Evolutionary conservation across 2,888 invertebrate species (phyloP), one percentile per base, ranked within the genome.

Genomic region (Idaea biselata): DNA sequence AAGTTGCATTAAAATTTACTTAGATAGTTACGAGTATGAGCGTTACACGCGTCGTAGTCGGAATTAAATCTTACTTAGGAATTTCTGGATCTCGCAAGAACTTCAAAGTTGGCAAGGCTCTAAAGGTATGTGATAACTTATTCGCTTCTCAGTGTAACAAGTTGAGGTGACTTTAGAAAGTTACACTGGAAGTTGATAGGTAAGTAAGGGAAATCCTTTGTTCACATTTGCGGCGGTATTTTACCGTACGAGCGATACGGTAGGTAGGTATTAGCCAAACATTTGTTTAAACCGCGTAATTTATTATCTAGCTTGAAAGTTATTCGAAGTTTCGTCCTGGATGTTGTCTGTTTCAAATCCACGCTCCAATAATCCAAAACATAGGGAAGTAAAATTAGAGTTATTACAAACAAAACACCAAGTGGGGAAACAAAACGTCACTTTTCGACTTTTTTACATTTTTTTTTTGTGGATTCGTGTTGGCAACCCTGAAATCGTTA

Each of bases 111-210:
- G 25, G 61, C 44, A 58, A 60, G 56, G 60, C 55, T 59, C 55
- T 64, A 60, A 55, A 58, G 57, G 58, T 55, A 14, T 64, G 59
- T 59, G 63, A 57, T 59, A 63, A 63, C 44, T 64, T 58, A 61
- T 31, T 32, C 59, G 44, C 44, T 33, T 33, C 14, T 33, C 33
- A 44, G 44, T 44, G 44, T 44, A 44, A 44, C 44, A 44, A 44
- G 44, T 44, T 44, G 44, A 44, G 44, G 44, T 44, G 44, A 44
- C 44, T 44, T 44, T 14, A 11, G 44, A 44, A 44, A 44, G 44
- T 44, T 44, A 8, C 44, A 44, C 44, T 44, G 2, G 5, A 33
- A 33, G 5, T 33, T 44, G 44, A 44, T 11, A 44, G 8, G 44
- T 44, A 7, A 44, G 44, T 44, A 44, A 44, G 44, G 44, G 14